Conservation (phyloP, 2,888 invertebrate genomes). For the Aleiodes alternator region DNA sequence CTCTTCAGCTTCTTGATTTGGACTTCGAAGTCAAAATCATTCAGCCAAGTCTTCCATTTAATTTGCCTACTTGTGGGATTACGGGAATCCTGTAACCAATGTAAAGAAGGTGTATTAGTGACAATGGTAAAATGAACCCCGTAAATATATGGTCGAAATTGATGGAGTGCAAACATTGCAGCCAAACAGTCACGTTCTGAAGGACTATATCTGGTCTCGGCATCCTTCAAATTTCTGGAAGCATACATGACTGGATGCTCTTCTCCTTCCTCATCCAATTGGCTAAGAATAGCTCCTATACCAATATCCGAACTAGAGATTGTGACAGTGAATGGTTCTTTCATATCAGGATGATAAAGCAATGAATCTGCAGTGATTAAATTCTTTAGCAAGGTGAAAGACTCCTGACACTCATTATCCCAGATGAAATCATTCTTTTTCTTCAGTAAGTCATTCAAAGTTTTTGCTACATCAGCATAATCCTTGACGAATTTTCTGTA, state of each 20-base stretch:
- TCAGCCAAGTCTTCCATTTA: neutral
- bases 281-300: too few species aligned
- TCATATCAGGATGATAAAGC: conserved; percentile 4
- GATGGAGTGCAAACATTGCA: conserved; percentile 14
- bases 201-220: conserved; percentile 34
- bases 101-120: neutral
- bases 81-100: neutral
- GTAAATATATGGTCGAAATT: conserved; percentile 38
- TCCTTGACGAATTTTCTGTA: conserved; percentile 58
- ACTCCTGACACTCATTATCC: conserved; percentile 40
- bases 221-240: conserved; percentile 17
- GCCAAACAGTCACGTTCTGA: conserved; percentile 28
- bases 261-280: neutral
- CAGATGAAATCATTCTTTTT: conserved; percentile 53
- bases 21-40: neutral
- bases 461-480: conserved; percentile 56
- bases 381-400: conserved; percentile 49
- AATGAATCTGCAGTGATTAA: conserved; percentile 45
- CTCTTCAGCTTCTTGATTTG: neutral
- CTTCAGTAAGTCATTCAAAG: conserved; percentile 56
- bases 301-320: too few species aligned
- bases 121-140: neutral
- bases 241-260: conserved; percentile 32
- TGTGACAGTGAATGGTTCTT: too few species aligned
- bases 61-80: neutral